A percentile compares a stretch with the other conserved stretches of the same genome.
phyloP scores from a whole-genome alignment of 2,888 invertebrate species.

The Sisyra nigra region DNA sequence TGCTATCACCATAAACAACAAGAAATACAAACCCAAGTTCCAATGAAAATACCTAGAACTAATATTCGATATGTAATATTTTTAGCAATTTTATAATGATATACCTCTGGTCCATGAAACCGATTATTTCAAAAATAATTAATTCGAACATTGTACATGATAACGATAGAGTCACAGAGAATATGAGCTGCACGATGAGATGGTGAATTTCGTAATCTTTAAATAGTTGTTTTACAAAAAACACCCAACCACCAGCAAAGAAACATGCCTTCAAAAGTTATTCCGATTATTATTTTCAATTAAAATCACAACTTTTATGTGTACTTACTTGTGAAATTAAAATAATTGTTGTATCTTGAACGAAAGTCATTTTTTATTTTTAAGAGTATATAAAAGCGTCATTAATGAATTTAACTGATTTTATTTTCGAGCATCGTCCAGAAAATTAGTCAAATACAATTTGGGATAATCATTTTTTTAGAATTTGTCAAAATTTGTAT shows the following conservation, averaged over 20 bases:
- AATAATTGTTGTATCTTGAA: slow-evolving; percentile 71
- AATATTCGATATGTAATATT: slow-evolving; percentile 19
- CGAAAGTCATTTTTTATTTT: slow-evolving; percentile 49
- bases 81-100: slow-evolving; percentile 8
- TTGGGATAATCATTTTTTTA: background rate
- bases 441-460: background rate
- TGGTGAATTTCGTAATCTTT: slow-evolving; percentile 96
- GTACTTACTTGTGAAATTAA: slow-evolving; percentile 56
- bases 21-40: slow-evolving; percentile 79
- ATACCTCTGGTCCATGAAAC: slow-evolving; percentile 77
- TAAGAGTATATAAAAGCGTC: no score
- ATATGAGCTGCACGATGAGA: slow-evolving; percentile 83
- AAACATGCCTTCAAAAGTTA: slow-evolving; percentile 60
- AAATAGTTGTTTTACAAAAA: slow-evolving; percentile 94
- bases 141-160: slow-evolving; percentile 99
- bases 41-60: slow-evolving; percentile 91
- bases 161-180: slow-evolving; percentile 88
- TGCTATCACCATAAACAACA: slow-evolving; percentile 88
- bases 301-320: background rate
- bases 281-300: background rate
- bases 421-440: background rate
- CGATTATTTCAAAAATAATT: slow-evolving; percentile 97
- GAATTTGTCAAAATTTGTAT: background rate
- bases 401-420: background rate
- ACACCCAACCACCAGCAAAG: slow-evolving; percentile 94